Evolutionary conservation across 2,888 invertebrate genomes (phyloP).

Genomic region (Panzeria rudis): DNA sequence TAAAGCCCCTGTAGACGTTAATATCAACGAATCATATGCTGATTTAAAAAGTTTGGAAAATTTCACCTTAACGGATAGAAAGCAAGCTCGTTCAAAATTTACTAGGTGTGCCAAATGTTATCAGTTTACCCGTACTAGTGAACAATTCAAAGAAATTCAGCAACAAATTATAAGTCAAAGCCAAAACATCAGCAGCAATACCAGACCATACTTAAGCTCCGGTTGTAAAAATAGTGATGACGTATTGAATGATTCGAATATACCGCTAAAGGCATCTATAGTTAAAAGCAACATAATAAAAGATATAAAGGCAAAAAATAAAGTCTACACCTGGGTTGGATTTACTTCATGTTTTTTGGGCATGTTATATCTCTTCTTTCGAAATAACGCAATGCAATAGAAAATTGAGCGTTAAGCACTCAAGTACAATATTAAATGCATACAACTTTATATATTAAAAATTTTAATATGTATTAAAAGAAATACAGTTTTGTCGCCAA

Average conservation of each 20-base stretch:
- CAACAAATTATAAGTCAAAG: conserved; percentile 39
- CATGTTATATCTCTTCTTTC: conserved; percentile 70
- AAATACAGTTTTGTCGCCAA: conserved; percentile 63
- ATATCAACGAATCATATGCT: conserved; percentile 64
- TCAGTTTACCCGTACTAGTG: conserved; percentile 66
- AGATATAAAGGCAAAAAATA: conserved; percentile 76
- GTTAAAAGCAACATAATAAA: conserved; percentile 61
- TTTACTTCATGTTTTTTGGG: conserved; percentile 91
- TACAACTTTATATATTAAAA: conserved; percentile 8
- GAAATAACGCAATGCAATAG: conserved; percentile 69
- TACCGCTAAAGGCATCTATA: conserved; percentile 19
- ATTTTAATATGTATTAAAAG: conserved; percentile 48
- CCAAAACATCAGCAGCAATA: conserved; percentile 43
- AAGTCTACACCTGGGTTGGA: conserved; percentile 93
- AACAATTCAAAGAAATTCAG: conserved; percentile 57
- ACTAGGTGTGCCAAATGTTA: conserved; percentile 66
- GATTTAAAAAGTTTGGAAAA: conserved; percentile 68
- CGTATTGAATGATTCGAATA: conserved; percentile 44
- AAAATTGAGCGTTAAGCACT: conserved; percentile 44
- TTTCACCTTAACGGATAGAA: conserved; percentile 62
- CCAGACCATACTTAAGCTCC: conserved; percentile 30
- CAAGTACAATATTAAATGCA: conserved; percentile 63
- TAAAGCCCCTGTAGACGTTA: conserved; percentile 70
- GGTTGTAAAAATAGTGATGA: conserved; percentile 48
- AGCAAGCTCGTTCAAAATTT: conserved; percentile 70